Evolutionary conservation across 2,797 vertebrate species (phyloP).

Genomic region (Antrozous pallidus): DNA sequence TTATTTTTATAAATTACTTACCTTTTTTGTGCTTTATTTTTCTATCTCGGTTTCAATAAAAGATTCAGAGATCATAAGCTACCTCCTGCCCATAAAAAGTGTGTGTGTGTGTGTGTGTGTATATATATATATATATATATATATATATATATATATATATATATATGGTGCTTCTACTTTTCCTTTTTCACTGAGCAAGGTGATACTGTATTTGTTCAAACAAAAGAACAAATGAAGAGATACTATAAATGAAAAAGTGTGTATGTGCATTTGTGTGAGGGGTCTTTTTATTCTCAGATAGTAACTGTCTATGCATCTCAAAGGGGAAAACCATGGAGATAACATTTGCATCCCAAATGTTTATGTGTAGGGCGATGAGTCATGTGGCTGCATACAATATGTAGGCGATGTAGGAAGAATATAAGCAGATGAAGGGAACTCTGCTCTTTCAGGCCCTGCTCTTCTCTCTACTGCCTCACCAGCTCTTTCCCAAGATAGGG

Average conservation of each 20-base stretch:
- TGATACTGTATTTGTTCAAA: too few relatives aligned
- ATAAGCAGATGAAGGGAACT: neutral
- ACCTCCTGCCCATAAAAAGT: neutral
- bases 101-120: too few relatives aligned
- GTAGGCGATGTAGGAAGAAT: neutral
- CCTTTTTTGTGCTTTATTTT: constrained; percentile 61
- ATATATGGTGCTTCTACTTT: too few relatives aligned
- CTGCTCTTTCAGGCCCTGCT: neutral
- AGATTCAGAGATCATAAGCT: constrained; percentile 66
- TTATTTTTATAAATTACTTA: neutral
- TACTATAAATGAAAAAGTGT: too few relatives aligned
- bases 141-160: too few relatives aligned
- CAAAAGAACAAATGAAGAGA: too few relatives aligned
- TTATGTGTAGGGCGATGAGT: neutral
- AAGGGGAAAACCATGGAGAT: neutral
- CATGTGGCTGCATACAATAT: neutral
- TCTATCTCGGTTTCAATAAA: constrained; percentile 72
- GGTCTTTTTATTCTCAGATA: neutral
- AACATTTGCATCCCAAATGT: neutral
- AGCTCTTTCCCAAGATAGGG: neutral
- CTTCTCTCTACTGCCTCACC: neutral
- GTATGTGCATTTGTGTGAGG: too few relatives aligned
- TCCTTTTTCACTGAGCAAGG: too few relatives aligned
- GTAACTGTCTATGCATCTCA: neutral
- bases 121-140: too few relatives aligned